These are phyloP conservation scores for Melolontha melolontha DNA, from an alignment of 2,888 invertebrate species.

Conservation along the genomic window DNA sequence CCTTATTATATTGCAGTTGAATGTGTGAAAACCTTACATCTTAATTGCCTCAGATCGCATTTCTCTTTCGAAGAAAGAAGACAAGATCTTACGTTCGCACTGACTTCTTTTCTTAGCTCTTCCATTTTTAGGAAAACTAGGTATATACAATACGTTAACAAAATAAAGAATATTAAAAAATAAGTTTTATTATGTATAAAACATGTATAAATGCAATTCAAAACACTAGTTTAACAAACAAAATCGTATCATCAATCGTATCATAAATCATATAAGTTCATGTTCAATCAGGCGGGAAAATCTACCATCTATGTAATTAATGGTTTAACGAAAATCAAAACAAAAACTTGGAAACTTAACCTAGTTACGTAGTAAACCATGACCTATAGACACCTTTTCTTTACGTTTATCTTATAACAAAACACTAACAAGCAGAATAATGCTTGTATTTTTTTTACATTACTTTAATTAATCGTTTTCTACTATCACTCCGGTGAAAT, in stretches of 20 bases:
- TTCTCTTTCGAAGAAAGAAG: slow-evolving; percentile 56
- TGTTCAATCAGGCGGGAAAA: slow-evolving; percentile 31
- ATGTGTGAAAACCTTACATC: slow-evolving; percentile 52
- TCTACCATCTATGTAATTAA: neutral
- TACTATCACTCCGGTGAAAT: slow-evolving; percentile 1
- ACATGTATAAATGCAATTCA: neutral
- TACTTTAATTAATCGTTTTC: neutral
- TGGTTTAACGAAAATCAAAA: slow-evolving; percentile 15
- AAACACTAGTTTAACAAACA: neutral
- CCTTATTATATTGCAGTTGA: slow-evolving; percentile 6
- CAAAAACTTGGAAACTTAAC: slow-evolving; percentile 13
- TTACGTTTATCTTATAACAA: slow-evolving; percentile 4
- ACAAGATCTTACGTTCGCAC: slow-evolving; percentile 54
- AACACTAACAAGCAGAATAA: slow-evolving; percentile 14
- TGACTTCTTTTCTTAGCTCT: slow-evolving; percentile 51
- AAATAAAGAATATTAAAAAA: slow-evolving; percentile 5
- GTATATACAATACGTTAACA: neutral
- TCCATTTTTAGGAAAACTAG: slow-evolving; percentile 48
- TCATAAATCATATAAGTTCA: neutral
- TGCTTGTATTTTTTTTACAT: too few species aligned
- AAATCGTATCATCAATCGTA: too few species aligned
- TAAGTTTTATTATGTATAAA: neutral
- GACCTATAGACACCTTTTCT: slow-evolving; percentile 29
- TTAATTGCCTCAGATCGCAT: slow-evolving; percentile 54
- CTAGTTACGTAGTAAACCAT: slow-evolving; percentile 30